Evolutionary conservation across 2,797 vertebrate genomes (phyloP).

Genomic region (Tauraco hartlaubi): DNA sequence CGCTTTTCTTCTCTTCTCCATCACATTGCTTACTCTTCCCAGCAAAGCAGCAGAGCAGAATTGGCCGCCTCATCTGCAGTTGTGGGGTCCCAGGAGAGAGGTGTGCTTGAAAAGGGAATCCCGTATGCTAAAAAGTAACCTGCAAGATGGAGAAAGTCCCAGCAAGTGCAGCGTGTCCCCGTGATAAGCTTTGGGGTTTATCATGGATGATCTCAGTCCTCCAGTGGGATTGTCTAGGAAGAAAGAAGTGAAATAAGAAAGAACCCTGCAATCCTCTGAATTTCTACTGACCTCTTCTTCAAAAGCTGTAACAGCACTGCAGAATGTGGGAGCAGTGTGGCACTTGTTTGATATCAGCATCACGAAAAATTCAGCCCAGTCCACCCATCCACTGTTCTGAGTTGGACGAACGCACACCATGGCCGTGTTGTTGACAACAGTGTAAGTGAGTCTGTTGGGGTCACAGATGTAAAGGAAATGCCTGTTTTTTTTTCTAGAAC

Average conservation of each 20-base stretch:
- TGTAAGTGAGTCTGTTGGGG: background rate
- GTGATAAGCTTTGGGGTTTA: background rate
- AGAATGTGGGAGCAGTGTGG: background rate
- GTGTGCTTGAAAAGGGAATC: background rate
- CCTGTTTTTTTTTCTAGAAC: background rate
- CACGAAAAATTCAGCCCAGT: background rate
- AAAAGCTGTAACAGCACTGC: background rate
- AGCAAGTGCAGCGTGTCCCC: background rate
- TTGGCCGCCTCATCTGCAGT: background rate
- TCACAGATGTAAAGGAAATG: background rate
- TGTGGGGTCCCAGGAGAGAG: background rate
- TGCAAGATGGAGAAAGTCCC: background rate
- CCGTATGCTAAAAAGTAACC: background rate
- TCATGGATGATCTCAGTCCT: background rate
- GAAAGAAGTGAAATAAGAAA: background rate
- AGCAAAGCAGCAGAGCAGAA: background rate
- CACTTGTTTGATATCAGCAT: background rate
- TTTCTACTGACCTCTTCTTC: background rate
- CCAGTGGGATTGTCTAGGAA: background rate
- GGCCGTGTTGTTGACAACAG: background rate
- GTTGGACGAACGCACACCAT: background rate
- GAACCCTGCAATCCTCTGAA: background rate
- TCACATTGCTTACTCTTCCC: background rate
- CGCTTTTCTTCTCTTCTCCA: background rate
- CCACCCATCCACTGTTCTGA: background rate